Conservation (phyloP, 2,888 invertebrate genomes). For the Mellilla xanthometata region DNA sequence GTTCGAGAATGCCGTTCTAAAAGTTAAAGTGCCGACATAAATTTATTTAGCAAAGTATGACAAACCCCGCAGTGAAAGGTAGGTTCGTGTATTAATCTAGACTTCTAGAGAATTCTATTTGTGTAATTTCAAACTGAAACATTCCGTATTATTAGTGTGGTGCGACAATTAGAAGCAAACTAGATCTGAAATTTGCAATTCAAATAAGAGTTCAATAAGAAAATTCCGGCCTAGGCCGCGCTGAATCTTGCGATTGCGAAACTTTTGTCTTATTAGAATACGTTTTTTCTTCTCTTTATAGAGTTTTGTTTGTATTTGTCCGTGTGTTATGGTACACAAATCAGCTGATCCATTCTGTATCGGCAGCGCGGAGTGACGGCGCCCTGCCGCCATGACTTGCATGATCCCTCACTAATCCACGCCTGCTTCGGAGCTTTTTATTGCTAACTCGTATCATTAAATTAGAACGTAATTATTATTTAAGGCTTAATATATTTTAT, state of each 20-base stretch:
- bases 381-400: conserved; percentile 22
- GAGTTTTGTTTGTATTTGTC: conserved; percentile 14
- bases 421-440: conserved; percentile 14
- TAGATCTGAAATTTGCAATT: conserved; percentile 20
- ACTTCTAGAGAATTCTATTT: conserved; percentile 20
- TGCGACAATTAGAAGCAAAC: conserved; percentile 14
- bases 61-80: conserved; percentile 39
- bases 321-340: conserved; percentile 22
- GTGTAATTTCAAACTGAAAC: conserved; percentile 4
- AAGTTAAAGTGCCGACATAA: conserved; percentile 32
- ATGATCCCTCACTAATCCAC: conserved; percentile 19
- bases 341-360: conserved; percentile 29
- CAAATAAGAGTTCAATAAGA: conserved; percentile 27
- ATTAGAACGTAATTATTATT: conserved; percentile 9
- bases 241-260: conserved; percentile 3
- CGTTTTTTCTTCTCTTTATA: conserved; percentile 17
- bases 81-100: conserved; percentile 31
- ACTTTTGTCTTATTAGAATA: conserved; percentile 18
- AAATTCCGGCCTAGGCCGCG: conserved; percentile 10
- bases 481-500: conserved; percentile 11
- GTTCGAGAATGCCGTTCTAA: conserved; percentile 34
- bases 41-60: conserved; percentile 37
- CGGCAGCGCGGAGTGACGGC: background rate
- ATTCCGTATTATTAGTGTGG: conserved; percentile 12
- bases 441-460: conserved; percentile 14